Evolutionary conservation across 2,113 vertebrate genomes (phyloP).

Genomic region (Clarias magur): DNA sequence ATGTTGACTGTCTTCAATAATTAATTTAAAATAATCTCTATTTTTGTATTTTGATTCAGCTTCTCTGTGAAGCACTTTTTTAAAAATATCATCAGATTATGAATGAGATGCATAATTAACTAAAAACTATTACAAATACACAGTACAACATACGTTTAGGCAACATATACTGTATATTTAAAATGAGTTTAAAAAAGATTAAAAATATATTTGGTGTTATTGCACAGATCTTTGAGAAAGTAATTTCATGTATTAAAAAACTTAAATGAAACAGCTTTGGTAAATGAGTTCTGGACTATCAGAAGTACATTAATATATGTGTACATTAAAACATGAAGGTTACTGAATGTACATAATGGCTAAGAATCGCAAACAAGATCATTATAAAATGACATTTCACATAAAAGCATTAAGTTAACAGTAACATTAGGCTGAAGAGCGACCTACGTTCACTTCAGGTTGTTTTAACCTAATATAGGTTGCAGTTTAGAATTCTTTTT

Average conservation of each 20-base stretch:
- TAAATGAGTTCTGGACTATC: neutral
- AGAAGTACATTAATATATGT: constrained; percentile 7
- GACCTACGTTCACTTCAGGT: neutral
- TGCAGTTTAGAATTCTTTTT: constrained; percentile 23
- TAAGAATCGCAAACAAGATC: neutral
- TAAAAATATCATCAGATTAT: neutral
- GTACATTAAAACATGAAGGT: neutral
- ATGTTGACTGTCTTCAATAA: neutral
- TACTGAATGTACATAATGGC: neutral
- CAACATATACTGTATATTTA: neutral
- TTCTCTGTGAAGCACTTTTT: neutral
- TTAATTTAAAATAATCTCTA: neutral
- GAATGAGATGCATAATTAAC: neutral
- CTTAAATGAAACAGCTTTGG: neutral
- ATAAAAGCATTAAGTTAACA: constrained; percentile 1
- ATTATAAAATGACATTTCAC: neutral
- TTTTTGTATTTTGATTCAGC: neutral
- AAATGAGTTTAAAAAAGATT: neutral
- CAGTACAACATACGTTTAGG: neutral
- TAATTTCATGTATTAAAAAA: neutral
- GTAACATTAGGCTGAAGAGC: neutral
- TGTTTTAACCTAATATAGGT: constrained; percentile 52
- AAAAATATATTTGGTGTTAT: constrained; percentile 23
- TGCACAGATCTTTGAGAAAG: constrained; percentile 39
- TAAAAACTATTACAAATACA: neutral